Base-by-base conservation (phyloP, 53 echinoderm and acorn worm genomes). In the Echinometra lucunter region DNA sequence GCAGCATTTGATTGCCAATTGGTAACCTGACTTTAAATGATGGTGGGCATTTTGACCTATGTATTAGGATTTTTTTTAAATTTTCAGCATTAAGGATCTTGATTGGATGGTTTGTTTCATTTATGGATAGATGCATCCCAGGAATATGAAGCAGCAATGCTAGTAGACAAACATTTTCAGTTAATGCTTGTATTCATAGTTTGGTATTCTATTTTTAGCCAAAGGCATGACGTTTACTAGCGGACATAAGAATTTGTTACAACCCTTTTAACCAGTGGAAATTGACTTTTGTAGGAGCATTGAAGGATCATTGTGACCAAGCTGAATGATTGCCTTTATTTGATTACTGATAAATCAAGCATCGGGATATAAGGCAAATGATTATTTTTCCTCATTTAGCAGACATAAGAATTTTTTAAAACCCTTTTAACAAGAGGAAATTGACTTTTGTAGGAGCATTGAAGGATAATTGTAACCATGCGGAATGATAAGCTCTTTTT, bases 1-100 rank as follows among this genome's bases (percentile, higher is more conserved):
- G n/a, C 85, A n/a, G 49, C 85, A 0, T 85, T 85, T 85, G 49
- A 85, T 53, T 47, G 85, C 85, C n/a, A 53, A 47, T 85, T 85
- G 45, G 49, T 49, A 47, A 85, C 49, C 85, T 47, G 53, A 85
- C 85, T 85, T 85, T 47, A 30, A 49, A 47, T 85, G 12, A 9
- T 28, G 28, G 49, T 12, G 9, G 45, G 85, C 47, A 30, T 27
- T 85, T 85, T 2, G 45, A 49, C 85, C n/a, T n/a, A n/a, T n/a
- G n/a, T n/a, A n/a, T n/a, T n/a, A n/a, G n/a, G n/a, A n/a, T n/a
- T n/a, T n/a, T n/a, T n/a, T n/a, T n/a, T n/a, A n/a, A n/a, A n/a
- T 85, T 85, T 45, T 8, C 28, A 45, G 47, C 28, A 10, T 49
- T 49, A 82, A 27, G 82, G 10, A 85, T 85, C 85, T 30, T n/a